Evolutionary conservation across 2,797 vertebrate species (phyloP).

Genomic region (Diglossa cyanea): DNA sequence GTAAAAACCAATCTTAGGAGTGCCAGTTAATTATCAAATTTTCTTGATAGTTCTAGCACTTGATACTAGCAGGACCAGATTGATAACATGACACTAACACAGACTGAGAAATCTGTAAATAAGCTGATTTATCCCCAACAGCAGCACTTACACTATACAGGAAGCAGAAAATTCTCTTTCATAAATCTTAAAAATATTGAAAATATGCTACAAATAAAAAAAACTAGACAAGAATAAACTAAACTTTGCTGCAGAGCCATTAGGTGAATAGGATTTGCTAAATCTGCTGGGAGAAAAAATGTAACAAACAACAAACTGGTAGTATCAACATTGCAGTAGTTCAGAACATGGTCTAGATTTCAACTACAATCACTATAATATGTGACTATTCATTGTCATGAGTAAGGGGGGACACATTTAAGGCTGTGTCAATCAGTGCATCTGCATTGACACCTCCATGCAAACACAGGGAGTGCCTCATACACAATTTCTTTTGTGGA

Average conservation of each 20-base stretch:
- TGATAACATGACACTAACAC: background rate
- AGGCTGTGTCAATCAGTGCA: background rate
- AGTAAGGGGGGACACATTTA: background rate
- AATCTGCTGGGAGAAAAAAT: background rate
- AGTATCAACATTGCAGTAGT: background rate
- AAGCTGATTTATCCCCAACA: background rate
- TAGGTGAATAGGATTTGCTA: background rate
- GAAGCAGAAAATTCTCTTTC: background rate
- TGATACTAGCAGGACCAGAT: background rate
- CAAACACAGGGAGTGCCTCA: background rate
- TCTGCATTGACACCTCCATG: background rate
- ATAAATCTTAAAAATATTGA: background rate
- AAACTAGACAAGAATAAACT: background rate
- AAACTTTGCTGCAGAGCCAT: background rate
- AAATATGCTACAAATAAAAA: background rate
- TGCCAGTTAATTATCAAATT: background rate
- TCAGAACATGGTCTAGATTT: background rate
- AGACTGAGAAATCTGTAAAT: background rate
- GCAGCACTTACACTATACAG: background rate
- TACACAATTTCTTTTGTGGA: background rate
- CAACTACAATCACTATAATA: background rate
- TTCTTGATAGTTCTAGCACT: background rate
- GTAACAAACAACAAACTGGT: background rate
- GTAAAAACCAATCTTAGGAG: background rate
- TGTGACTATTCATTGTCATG: background rate